phyloP scores from a whole-genome alignment of 2,888 invertebrate species.

The Drosophila nr. medialis region DNA sequence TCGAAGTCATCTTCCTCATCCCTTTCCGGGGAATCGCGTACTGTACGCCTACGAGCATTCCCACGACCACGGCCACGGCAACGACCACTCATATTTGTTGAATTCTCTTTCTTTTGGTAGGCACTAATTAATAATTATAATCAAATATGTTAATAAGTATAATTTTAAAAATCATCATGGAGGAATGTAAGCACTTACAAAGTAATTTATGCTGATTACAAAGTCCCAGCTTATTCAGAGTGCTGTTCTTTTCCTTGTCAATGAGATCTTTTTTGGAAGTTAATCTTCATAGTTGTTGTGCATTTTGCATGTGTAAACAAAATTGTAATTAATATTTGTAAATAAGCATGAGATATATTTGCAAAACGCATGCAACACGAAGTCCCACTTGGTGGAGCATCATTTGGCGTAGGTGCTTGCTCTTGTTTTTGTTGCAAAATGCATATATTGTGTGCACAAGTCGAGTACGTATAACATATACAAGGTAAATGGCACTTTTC shows the following conservation, averaged over 20 bases:
- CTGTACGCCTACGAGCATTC: not conserved
- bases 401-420: not conserved
- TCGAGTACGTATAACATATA: no score
- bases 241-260: not conserved
- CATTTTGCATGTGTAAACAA: not conserved
- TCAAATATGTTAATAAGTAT: not conserved
- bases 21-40: slow-evolving; percentile 10
- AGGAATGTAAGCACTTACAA: not conserved
- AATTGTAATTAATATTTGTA: not conserved
- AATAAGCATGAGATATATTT: slow-evolving; percentile 11
- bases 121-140: not conserved
- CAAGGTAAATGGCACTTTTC: not conserved
- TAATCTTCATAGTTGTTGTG: not conserved
- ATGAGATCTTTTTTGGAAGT: not conserved
- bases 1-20: not conserved
- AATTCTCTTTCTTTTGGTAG: not conserved
- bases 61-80: slow-evolving; percentile 12
- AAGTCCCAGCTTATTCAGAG: not conserved
- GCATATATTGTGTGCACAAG: not conserved
- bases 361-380: not conserved
- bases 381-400: not conserved
- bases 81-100: slow-evolving; percentile 25
- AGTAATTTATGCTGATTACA: not conserved
- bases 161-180: not conserved
- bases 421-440: not conserved